These are phyloP conservation scores for Rhopalosiphum nymphaeae DNA, from an alignment of 2,888 invertebrate genomes.

Conservation along the genomic window DNA sequence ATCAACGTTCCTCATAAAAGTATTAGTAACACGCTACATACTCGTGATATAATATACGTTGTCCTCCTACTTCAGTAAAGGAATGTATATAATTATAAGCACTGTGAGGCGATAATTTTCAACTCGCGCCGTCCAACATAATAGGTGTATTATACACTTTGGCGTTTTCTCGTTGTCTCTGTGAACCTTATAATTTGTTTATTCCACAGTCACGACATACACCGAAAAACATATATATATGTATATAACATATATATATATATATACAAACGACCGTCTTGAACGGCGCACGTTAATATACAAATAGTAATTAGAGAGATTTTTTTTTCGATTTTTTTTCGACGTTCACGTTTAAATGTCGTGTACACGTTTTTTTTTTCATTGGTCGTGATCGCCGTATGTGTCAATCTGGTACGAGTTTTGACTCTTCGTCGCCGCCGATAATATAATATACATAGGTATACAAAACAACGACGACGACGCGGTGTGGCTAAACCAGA, in stretches of 20 bases:
- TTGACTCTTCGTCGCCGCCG: not conserved
- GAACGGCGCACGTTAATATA: slow-evolving; percentile 14
- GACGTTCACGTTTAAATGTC: slow-evolving; percentile 18
- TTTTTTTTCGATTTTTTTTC: not conserved
- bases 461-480: too few relatives aligned
- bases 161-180: slow-evolving; percentile 35
- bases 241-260: not conserved
- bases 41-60: slow-evolving; percentile 28
- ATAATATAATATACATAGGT: not conserved
- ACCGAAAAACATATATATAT: slow-evolving; percentile 18
- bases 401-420: not conserved
- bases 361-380: slow-evolving; percentile 17
- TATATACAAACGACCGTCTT: slow-evolving; percentile 32
- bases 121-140: slow-evolving; percentile 21
- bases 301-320: slow-evolving; percentile 50
- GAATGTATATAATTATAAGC: slow-evolving; percentile 50
- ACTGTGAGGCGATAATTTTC: slow-evolving; percentile 57
- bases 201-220: slow-evolving; percentile 45
- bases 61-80: not conserved
- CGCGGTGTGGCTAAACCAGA: not conserved
- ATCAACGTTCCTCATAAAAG: slow-evolving; percentile 35
- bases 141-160: slow-evolving; percentile 1
- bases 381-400: slow-evolving; percentile 22
- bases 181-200: slow-evolving; percentile 58
- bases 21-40: not conserved